Evolutionary conservation across 2,888 invertebrate species (phyloP).

Genomic region (Sturmia bella): DNA sequence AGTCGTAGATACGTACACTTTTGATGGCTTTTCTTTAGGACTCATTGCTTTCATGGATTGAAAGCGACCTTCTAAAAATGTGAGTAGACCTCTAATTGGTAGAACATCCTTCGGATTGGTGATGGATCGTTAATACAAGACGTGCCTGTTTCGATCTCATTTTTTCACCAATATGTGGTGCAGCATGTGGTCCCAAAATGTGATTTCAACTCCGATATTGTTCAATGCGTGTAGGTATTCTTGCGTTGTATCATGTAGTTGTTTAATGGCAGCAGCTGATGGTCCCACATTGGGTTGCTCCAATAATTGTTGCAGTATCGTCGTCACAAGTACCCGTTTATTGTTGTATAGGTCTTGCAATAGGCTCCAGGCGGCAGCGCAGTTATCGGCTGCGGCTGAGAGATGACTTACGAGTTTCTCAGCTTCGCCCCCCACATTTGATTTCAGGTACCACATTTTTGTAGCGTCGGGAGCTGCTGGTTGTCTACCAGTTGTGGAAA

Average conservation of each 20-base stretch:
- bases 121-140: conserved; percentile 1
- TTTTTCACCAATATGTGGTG: too few species aligned
- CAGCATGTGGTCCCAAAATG: too few species aligned
- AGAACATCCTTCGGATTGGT: conserved; percentile 16
- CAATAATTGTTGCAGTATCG: conserved; percentile 8
- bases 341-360: background rate
- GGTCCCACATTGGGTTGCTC: conserved; percentile 1
- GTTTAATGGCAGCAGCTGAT: conserved; percentile 1
- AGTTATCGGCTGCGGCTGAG: conserved; percentile 3
- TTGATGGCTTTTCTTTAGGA: background rate
- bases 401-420: background rate
- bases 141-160: background rate
- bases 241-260: background rate
- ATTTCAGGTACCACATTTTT: background rate
- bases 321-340: background rate
- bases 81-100: too few species aligned
- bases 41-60: too few species aligned
- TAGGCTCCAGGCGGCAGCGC: conserved; percentile 1
- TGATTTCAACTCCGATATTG: too few species aligned
- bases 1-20: background rate
- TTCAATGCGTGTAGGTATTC: too few species aligned
- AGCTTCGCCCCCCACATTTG: background rate
- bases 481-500: too few species aligned
- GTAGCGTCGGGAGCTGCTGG: background rate
- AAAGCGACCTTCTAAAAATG: too few species aligned